Base-by-base conservation (phyloP, 2,113 vertebrate species). In the Arothron firmamentum region DNA sequence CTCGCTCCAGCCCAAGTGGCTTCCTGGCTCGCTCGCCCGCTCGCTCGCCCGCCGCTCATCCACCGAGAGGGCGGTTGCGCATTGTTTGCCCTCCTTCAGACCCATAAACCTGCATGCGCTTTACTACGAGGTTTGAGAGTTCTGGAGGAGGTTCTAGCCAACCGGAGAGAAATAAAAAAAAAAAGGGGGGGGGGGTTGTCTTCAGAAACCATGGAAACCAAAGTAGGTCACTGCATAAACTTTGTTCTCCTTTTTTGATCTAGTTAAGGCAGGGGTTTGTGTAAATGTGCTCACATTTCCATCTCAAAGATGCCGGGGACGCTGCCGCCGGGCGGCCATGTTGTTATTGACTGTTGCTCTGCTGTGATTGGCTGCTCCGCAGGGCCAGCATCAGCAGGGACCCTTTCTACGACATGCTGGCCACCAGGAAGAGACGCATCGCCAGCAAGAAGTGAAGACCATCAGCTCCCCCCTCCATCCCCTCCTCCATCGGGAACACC, bases 381-480 rank as follows among this genome's bases (percentile, higher is more conserved):
- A 99, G 97, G 88, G 96, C 96, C 25, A 99, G 97, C 81, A 98
- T 99, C 85, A 99, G 96, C 85, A 94, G 93, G 82, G 96, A 98
- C 63, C 97, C 97, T 25, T 99, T 99, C 89, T 99, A 98, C 16
- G 96, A 99, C 87, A 99, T 99, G 97, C 69, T 99, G 84, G 97
- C 97, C 67, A 98, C 96, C 47, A 92, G 97, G 90, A 99, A 99
- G 77, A 90, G 95, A 80, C 94, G 97, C 82, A 93, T 99, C 59
- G 96, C 97, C 85, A 98, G 96, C 88, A 99, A 98, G 85, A 99
- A 99, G 80, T 98, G 94, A 92, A 52, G 45, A 59, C 70, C 6
- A 2, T 28, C 25, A 7, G 25, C 65, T 65, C 69, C 10, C 55
- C 10, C 34, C 45, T 57, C 46, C 66, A 57, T 67, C 63, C 45